Base-by-base conservation (phyloP, 2,797 vertebrate genomes). In the Columba guinea region DNA sequence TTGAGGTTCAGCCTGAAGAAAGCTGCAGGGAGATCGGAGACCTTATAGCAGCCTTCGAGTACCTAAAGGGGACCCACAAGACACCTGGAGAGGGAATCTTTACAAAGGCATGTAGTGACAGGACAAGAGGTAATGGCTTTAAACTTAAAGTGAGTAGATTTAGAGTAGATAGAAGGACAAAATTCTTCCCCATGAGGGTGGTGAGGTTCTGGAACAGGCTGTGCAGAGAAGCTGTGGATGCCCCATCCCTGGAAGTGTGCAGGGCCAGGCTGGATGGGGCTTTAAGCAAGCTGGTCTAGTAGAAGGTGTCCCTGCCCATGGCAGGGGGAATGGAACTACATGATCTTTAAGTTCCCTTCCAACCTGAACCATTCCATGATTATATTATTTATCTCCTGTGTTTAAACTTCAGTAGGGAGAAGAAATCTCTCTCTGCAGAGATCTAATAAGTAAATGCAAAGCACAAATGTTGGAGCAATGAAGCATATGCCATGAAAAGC, bases 401-500 rank as follows among this genome's bases (percentile, higher is more conserved):
- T 56, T 93, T 80, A 89, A 83, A 77, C 35, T 51, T 68, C 15
- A 13, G 23, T 41, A 79, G 62, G 9, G 30, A 75, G 41, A 87
- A 85, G 10, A 93, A 75, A 84, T 68, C 4, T 56, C 39, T 68
- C 41, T 67, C 41, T 49, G 13, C 0, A 32, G 55, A 84, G 49
- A 82, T 84, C 13, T 28, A 79, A 79, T 24, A 87, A 70, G 52
- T 20, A 90, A 94, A 94, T 20, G 26, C 39, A 67, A 86, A 90
- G 70, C 39, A 2, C 63, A 74, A 94, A 48, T 26, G 52, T 41
- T 9, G 3, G 67, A 90, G 89, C 70, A 90, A 74, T 14, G 44
- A 96, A 96, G 46, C 94, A 95, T 95, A 96, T 88, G 89, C 52
- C 93, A 59, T 1, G 0, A 90, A 94, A 93, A 91, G 51, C 60